A percentile compares a stretch with the other conserved stretches of the same genome.
Conservation (phyloP, 2,888 invertebrate genomes). For the Lymantria dispar region DNA sequence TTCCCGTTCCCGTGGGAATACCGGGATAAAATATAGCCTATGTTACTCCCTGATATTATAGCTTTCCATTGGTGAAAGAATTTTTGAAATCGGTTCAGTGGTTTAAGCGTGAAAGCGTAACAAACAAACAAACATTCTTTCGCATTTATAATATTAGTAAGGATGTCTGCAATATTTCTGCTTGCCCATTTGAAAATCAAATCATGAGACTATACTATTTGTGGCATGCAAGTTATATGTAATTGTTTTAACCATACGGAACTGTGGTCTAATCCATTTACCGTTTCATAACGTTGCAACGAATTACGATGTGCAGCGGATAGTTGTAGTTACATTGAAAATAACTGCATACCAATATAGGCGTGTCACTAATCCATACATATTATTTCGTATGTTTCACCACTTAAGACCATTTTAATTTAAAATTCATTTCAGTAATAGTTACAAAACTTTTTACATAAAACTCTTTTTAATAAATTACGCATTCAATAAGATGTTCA, state of each 20-base stretch:
- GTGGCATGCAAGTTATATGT: not conserved
- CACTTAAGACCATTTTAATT: not conserved
- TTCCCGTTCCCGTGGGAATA: no score
- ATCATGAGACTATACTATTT: not conserved
- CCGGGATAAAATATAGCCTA: no score
- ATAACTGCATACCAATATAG: conserved; percentile 46
- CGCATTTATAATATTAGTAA: no score
- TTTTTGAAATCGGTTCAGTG: no score
- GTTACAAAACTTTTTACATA: conserved; percentile 29
- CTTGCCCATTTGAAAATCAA: not conserved
- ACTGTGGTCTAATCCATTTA: conserved; percentile 35
- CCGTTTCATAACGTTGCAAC: conserved; percentile 50
- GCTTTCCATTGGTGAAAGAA: no score
- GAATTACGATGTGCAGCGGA: conserved; percentile 47
- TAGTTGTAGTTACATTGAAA: conserved; percentile 48
- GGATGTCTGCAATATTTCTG: no score
- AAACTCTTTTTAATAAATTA: conserved; percentile 61
- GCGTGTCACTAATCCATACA: conserved; percentile 11
- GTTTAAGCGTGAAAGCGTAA: no score
- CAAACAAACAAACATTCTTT: no score
- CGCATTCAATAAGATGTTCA: conserved; percentile 57
- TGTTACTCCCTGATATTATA: no score
- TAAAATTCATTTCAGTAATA: conserved; percentile 10
- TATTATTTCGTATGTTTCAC: not conserved
- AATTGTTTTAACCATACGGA: conserved; percentile 18